phyloP scores from a whole-genome alignment of 37 sponge, comb jelly and placozoan genomes.

The Diacarnus erythraeanus region DNA sequence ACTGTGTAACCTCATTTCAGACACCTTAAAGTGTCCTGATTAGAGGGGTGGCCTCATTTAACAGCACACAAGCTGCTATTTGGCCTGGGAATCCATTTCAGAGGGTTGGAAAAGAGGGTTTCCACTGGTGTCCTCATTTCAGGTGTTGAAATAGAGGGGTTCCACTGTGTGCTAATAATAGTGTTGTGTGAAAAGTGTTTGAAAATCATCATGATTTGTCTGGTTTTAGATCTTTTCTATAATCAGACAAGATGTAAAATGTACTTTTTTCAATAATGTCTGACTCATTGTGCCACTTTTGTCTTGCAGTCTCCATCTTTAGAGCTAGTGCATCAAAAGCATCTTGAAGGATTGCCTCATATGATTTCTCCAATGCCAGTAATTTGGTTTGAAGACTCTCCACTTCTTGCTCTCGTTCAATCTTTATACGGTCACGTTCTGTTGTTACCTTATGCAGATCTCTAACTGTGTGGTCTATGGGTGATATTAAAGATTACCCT shows the following conservation, averaged over 20 bases:
- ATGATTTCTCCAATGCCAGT: constrained; percentile 58
- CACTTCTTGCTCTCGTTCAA: constrained; percentile 62
- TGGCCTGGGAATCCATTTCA: no score
- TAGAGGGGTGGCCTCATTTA: no score
- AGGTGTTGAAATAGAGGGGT: no score
- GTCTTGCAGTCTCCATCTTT: constrained; percentile 58
- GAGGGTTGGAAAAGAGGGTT: no score
- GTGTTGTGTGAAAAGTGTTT: no score
- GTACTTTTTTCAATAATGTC: constrained; percentile 42
- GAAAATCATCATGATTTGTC: no score
- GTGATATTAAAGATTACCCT: background rate
- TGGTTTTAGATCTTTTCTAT: constrained; percentile 41
- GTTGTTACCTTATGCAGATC: constrained; percentile 39
- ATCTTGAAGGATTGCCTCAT: constrained; percentile 77
- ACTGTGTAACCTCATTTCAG: no score
- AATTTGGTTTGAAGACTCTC: constrained; percentile 44
- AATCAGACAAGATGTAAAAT: constrained; percentile 48
- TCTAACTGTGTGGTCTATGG: constrained; percentile 35
- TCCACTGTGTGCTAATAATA: no score
- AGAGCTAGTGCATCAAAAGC: constrained; percentile 65
- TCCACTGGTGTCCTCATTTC: no score
- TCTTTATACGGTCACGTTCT: constrained; percentile 63
- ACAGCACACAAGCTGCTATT: no score
- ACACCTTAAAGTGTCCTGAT: no score
- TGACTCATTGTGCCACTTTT: constrained; percentile 71